A percentile compares a stretch with the other conserved stretches of the same genome.
phyloP scores from a whole-genome alignment of 2,797 vertebrate species.

The Rousettus madagascariensis region DNA sequence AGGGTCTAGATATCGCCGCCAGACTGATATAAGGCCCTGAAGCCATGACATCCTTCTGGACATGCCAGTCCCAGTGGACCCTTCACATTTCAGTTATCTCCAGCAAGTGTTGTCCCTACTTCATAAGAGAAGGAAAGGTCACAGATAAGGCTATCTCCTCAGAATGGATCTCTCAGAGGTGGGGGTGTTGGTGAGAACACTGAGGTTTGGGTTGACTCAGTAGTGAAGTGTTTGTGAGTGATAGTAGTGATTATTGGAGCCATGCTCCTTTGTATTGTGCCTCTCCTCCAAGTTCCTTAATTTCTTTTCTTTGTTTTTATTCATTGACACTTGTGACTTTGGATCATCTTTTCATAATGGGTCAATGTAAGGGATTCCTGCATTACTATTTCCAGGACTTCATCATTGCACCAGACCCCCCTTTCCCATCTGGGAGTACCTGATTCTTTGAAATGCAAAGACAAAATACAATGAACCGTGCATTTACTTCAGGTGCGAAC shows the following conservation, averaged over 20 bases:
- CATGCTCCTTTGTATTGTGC: not conserved
- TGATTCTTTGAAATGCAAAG: not conserved
- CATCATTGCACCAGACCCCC: not conserved
- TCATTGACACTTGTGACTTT: not conserved
- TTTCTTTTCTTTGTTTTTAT: not conserved
- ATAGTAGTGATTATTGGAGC: not conserved
- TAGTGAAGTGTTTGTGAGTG: not conserved
- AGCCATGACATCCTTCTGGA: not conserved
- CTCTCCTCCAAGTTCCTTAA: not conserved
- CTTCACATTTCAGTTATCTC: not conserved
- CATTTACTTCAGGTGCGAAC: not conserved
- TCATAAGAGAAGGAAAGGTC: not conserved
- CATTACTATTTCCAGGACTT: not conserved
- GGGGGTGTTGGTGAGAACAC: not conserved
- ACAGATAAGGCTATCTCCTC: not conserved
- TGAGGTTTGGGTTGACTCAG: not conserved
- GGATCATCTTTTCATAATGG: not conserved
- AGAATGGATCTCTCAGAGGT: not conserved
- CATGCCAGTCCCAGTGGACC: not conserved
- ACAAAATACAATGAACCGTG: not conserved
- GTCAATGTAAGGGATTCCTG: not conserved
- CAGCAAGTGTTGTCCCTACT: not conserved
- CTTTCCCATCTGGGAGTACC: not conserved
- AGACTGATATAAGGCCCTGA: not conserved
- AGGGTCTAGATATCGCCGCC: not conserved